Percentiles rank a stretch among this genome's conserved stretches.
Conservation (phyloP, 2,888 invertebrate genomes). For the Parnassius glacialis region DNA sequence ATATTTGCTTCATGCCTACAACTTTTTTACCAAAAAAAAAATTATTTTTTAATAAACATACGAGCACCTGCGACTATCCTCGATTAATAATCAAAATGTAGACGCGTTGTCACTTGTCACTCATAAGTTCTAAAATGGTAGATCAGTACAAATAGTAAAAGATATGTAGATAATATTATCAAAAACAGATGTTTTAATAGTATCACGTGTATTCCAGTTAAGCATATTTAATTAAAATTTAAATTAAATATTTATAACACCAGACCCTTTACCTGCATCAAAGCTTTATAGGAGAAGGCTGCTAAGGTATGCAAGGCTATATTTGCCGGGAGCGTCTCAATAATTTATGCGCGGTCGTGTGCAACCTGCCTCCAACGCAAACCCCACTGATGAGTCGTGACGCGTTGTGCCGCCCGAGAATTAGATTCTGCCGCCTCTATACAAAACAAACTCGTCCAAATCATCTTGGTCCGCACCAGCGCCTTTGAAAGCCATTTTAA, state of each 20-base stretch:
- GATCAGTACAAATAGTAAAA: no score
- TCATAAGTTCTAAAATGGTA: no score
- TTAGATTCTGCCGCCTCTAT: slow-evolving; percentile 53
- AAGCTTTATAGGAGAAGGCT: slow-evolving; percentile 3
- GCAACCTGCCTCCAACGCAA: slow-evolving; percentile 43
- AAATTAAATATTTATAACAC: neutral
- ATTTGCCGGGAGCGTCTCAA: slow-evolving; percentile 27
- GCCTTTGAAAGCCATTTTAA: slow-evolving; percentile 5
- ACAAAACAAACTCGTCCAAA: slow-evolving; percentile 32
- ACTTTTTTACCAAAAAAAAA: no score
- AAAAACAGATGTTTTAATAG: no score
- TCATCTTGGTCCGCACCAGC: slow-evolving; percentile 25
- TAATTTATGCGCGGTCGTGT: slow-evolving; percentile 72
- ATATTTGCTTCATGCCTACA: no score
- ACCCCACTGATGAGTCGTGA: slow-evolving; percentile 52
- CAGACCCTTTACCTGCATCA: slow-evolving; percentile 13
- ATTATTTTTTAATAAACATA: no score
- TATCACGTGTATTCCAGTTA: no score
- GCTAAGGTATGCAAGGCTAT: slow-evolving; percentile 22
- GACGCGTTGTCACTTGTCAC: no score
- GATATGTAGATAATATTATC: no score
- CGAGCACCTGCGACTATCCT: no score
- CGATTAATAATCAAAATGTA: no score
- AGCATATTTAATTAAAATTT: no score
- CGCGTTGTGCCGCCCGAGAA: slow-evolving; percentile 50